Evolutionary conservation across 2,797 vertebrate genomes (phyloP), one percentile per base, ranked within the genome.

Genomic region (Chaetophractus vellerosus): DNA sequence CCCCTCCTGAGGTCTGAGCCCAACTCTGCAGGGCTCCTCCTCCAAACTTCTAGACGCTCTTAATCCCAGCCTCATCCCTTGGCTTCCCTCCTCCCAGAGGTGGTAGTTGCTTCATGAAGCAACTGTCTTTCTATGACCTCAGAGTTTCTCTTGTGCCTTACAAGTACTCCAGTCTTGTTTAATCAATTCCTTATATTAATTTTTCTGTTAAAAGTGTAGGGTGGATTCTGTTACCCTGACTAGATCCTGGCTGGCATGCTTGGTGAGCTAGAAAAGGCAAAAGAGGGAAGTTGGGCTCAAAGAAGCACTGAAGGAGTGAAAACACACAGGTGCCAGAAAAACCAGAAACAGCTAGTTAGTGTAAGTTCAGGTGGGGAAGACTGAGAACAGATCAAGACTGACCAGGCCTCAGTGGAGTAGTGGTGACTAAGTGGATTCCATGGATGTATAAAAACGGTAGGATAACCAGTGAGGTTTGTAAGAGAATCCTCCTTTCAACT

Each of bases 361-460:
- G 8, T 28, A 23, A 4, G 26, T 33, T 15, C n/a, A 10, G 28
- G 15, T 1, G 16, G 12, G 66, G 3, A 36, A 26, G 18, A 19
- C 4, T 4, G 48, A 38, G 45, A 36, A 4, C 0, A 4, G 28
- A 15, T 2, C 4, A 14, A 45, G 26, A 24, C 5, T n/a, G 48
- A 36, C 2, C 36, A 1, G 3, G n/a, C 45, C 55, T 4, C 9
- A 8, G 14, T 10, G 1, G 52, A 26, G 1, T 52, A 2, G 16
- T 24, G n/a, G 23, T 38, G 26, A 6, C 45, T 72, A 28, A 48
- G 12, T 2, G 21, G 38, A 72, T 28, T 55, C 15, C 3, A 15
- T n/a, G 50, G 16, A 63, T 6, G 45, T 38, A 1, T 2, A 16
- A n/a, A 36, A 41, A 28, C 26, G 26, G 15, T 19, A 10, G 10